Evolutionary conservation across 2,888 invertebrate genomes (phyloP), one percentile per base, ranked within the genome.

Genomic region (Criorhina ranunculi): DNA sequence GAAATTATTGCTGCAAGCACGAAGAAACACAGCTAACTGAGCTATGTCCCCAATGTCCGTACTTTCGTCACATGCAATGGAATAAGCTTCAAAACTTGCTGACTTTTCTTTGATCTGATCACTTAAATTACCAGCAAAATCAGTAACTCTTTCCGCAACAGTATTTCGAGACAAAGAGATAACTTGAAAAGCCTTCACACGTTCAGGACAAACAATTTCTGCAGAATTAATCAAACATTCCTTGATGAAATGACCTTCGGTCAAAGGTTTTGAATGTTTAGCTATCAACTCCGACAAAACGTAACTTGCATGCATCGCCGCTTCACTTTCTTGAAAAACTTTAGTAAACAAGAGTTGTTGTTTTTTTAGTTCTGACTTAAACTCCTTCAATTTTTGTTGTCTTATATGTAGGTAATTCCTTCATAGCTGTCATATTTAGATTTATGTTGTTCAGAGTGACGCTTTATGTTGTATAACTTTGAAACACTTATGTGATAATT

Each of bases 171-270:
- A 80, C 76, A 86, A 83, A 81, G 62, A 77, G 19, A 86, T 87
- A 76, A 62, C 42, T 82, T 87, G 76, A 87, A 75, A 87, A 46
- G 72, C 44, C 77, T 85, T 85, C 76, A 64, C 24, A 85, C 67
- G 86, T 85, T 44, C 75, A 46, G 82, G 86, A 77, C 86, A 87
- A 86, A 86, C 78, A 79, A 87, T 85, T 87, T 87, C 77, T 70
- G 33, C 82, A 81, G 79, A 62, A 72, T 86, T 85, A 80, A 81
- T 87, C 70, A 86, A 46, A 62, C n/a, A 86, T 83, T 86, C 62
- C 67, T 86, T 86, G 59, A 80, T 87, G 67, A 86, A 87, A 76
- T 86, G 80, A 79, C 80, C 87, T 77, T 87, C 87, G 70, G 66
- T 60, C 86, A 87, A 87, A 78, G 80, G 70, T 67, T 87, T 82